These are phyloP conservation scores for Actenoides hombroni DNA, from an alignment of 2,113 vertebrate genomes.

Conservation along the genomic window DNA sequence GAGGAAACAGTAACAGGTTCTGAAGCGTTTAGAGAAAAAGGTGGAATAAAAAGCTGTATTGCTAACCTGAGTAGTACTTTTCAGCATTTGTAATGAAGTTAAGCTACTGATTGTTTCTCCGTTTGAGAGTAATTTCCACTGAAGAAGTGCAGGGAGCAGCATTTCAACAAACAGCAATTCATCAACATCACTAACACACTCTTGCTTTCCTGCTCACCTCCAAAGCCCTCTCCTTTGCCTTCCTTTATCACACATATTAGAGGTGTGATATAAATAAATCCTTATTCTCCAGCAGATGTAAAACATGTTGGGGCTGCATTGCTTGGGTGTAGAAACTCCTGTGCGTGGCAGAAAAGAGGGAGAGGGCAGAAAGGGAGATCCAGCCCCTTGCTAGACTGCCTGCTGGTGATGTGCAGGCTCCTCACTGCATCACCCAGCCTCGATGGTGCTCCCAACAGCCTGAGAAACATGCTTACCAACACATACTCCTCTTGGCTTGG, in stretches of 20 bases:
- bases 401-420: rapidly evolving
- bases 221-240: not conserved
- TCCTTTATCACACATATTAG: not conserved
- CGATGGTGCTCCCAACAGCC: rapidly evolving
- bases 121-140: not conserved
- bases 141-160: not conserved
- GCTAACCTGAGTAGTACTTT: not conserved
- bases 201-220: not conserved
- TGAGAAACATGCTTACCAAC: not conserved
- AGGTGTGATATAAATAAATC: not conserved
- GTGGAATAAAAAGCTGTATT: not conserved
- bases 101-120: not conserved
- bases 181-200: not conserved
- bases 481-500: not conserved
- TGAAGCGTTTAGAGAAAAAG: not conserved
- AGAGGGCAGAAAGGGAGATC: not conserved
- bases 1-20: not conserved
- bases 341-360: not conserved
- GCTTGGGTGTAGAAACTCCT: not conserved
- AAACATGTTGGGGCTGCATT: rapidly evolving
- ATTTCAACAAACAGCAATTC: not conserved
- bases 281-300: not conserved
- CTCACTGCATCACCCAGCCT: not conserved
- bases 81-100: not conserved
- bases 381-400: not conserved